Evolutionary conservation across 2,797 vertebrate species (phyloP), one percentile per base, ranked within the genome.

Genomic region (Octomys mimax): DNA sequence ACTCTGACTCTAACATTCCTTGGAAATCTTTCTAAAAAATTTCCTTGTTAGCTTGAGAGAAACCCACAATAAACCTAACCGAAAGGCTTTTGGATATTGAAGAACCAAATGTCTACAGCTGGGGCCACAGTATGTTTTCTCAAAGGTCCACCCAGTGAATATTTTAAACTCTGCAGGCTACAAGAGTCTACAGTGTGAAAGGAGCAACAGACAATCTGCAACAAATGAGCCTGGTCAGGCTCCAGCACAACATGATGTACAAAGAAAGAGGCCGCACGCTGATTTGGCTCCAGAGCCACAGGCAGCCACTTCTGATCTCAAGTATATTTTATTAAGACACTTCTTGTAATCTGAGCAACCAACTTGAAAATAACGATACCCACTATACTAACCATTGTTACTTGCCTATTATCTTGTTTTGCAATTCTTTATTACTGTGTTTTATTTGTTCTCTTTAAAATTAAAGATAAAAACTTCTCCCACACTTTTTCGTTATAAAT

Each of bases 281-380:
- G 11, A 52, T 49, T 73, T 88, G 64, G 28, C 2, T 18, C 12
- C 12, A 28, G 19, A 62, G 46, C 33, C 85, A 68, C 3, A 59
- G 52, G 28, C 68, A 49, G 28, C 16, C 57, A 62, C 11, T 28
- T 95, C 62, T 87, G 52, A 33, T 95, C 57, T 95, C 93, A 16
- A 77, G 91, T 82, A 96, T 70, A 62, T 89, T 93, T 79, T 70
- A 85, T 61, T 70, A 96, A 91, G 87, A 52, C 64, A 62, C 16
- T 82, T 83, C 59, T 24, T 61, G 9, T 61, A 61, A 61, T 61
- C 59, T 61, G 22, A 61, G 22, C 22, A 26, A 61, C 22, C 24
- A 61, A 61, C 21, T 61, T 61, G 24, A 61, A 61, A 21, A 61
- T 61, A 61, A 24, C 6, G 24, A 61, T 24, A 61, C 22, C 8